Percentiles rank a stretch among this genome's conserved stretches.
Evolutionary conservation across 2,113 vertebrate genomes (phyloP).

Genomic region (Genyomyrus donnyi): DNA sequence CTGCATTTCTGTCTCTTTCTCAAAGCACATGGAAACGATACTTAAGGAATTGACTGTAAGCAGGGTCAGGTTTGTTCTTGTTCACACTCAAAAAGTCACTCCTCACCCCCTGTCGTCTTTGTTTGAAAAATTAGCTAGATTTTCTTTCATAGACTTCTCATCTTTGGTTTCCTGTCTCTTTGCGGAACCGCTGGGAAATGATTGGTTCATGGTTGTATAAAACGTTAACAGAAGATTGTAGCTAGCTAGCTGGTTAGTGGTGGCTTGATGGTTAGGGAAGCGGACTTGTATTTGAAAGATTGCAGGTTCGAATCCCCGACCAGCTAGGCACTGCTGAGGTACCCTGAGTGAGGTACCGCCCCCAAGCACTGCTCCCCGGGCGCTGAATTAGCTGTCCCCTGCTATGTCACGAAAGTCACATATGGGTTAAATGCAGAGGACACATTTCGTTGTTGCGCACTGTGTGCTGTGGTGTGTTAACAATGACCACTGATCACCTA

Average conservation of each 20-base stretch:
- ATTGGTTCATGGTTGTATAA: background rate
- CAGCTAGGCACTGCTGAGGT: too few species aligned
- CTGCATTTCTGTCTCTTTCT: background rate
- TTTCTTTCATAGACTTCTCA: background rate
- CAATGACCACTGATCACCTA: too few species aligned
- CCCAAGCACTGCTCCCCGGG: too few species aligned
- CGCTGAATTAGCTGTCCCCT: too few species aligned
- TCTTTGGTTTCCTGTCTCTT: background rate
- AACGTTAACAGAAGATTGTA: background rate
- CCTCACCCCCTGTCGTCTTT: background rate
- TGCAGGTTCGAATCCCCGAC: too few species aligned
- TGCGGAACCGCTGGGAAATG: background rate
- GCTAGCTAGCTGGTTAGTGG: background rate
- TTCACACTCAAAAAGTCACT: background rate
- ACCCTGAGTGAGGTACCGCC: rapidly evolving
- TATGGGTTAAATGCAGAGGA: too few species aligned
- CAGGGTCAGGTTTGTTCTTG: background rate
- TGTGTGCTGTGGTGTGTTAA: too few species aligned
- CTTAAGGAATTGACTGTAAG: background rate
- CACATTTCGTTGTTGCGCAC: too few species aligned
- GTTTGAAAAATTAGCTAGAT: background rate
- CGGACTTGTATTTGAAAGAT: too few species aligned
- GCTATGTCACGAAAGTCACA: too few species aligned
- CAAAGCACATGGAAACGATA: background rate
- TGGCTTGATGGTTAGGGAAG: too few species aligned